phyloP scores from a whole-genome alignment of 2,797 vertebrate genomes.

The Argentina silus region DNA sequence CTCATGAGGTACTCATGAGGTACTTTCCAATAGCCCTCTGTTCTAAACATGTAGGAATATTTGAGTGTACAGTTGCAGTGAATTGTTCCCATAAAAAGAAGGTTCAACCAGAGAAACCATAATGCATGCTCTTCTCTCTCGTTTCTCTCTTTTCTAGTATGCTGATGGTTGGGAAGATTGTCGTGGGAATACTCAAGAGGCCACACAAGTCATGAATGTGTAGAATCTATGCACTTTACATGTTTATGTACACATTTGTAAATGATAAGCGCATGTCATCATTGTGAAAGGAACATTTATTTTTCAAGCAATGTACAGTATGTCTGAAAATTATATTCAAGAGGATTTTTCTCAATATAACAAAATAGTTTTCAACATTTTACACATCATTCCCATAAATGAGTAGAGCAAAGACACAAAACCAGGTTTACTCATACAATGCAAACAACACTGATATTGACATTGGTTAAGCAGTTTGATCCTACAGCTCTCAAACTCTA shows the following conservation, averaged over 20 bases:
- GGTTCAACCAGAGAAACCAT: neutral
- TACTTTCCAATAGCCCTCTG: too few species aligned
- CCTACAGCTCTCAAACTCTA: neutral
- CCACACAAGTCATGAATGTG: constrained; percentile 66
- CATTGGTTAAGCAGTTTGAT: neutral
- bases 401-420: neutral
- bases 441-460: neutral
- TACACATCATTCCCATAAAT: neutral
- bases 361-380: neutral
- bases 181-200: constrained; percentile 71
- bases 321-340: neutral
- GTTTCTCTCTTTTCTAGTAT: constrained; percentile 71
- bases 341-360: too few species aligned
- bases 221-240: neutral
- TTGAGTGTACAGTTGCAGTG: too few species aligned
- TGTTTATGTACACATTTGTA: too few species aligned
- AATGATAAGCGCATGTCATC: neutral
- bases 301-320: neutral
- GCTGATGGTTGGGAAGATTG: constrained; percentile 85
- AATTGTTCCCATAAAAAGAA: too few species aligned
- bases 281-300: neutral
- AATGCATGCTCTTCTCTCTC: constrained; percentile 43
- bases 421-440: neutral
- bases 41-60: too few species aligned
- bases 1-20: too few species aligned